Percentiles rank a stretch among this genome's conserved stretches.
These are phyloP conservation scores for Agrilus planipennis DNA, from an alignment of 1,140 invertebrate species.

Conservation along the genomic window DNA sequence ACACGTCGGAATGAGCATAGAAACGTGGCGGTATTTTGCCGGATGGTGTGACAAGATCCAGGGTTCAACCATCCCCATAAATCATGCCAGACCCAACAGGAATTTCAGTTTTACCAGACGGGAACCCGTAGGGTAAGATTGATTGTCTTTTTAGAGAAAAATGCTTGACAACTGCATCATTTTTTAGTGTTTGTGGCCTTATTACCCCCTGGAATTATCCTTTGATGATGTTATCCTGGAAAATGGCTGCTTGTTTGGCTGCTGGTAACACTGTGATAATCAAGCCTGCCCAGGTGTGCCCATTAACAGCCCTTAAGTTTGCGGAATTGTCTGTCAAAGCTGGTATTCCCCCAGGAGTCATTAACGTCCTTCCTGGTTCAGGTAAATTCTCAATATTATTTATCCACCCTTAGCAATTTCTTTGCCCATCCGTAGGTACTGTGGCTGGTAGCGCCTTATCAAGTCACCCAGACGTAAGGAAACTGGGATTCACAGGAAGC, in stretches of 20 bases:
- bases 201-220: constrained; percentile 99
- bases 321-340: constrained; percentile 76
- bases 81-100: constrained; percentile 76
- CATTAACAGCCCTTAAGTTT: constrained; percentile 87
- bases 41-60: constrained; percentile 94
- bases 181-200: constrained; percentile 71
- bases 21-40: constrained; percentile 85
- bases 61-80: constrained; percentile 83
- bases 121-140: constrained; percentile 68
- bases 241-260: constrained; percentile 90
- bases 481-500: constrained; percentile 91
- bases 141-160: constrained; percentile 3
- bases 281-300: constrained; percentile 88
- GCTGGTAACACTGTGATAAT: constrained; percentile 89
- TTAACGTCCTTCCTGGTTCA: constrained; percentile 82
- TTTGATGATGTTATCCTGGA: constrained; percentile 96
- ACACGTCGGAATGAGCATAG: constrained; percentile 87
- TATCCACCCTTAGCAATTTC: not conserved
- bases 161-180: not conserved
- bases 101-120: constrained; percentile 80
- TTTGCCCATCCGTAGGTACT: too few relatives aligned
- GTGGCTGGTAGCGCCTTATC: constrained; percentile 75
- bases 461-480: constrained; percentile 70
- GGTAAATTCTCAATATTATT: constrained; percentile 34
- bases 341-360: constrained; percentile 88